Evolutionary conservation across 30 jellyfish, hydroid and myxozoan genomes (phyloP).

Genomic region (Aurelia coerulea): DNA sequence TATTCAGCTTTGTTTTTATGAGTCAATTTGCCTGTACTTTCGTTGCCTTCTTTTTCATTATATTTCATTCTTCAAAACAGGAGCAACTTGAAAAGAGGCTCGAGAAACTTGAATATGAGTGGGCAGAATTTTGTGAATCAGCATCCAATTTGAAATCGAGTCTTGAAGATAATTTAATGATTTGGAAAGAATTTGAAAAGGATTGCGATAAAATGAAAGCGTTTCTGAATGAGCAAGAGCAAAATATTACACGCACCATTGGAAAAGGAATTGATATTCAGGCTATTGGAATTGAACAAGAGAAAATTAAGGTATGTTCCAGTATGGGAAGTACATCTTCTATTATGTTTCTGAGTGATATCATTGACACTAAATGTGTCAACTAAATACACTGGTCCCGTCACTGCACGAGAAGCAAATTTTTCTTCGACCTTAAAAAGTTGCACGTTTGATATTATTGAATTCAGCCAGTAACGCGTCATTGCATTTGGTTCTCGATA

Average conservation of each 20-base stretch:
- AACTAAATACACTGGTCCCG: background rate
- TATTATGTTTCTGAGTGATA: no score
- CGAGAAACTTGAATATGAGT: slow-evolving; percentile 57
- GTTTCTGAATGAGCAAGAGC: slow-evolving; percentile 10
- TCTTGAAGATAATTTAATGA: slow-evolving; percentile 37
- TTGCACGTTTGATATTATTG: no score
- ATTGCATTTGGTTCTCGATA: no score
- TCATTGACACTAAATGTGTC: no score
- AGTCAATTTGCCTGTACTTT: no score
- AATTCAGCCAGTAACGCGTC: no score
- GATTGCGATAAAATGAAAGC: slow-evolving; percentile 22
- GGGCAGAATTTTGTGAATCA: slow-evolving; percentile 73
- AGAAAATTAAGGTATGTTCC: slow-evolving; percentile 27
- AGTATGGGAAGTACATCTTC: background rate
- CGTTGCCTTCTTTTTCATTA: no score
- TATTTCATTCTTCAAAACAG: background rate
- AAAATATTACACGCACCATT: background rate
- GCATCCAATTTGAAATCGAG: slow-evolving; percentile 47
- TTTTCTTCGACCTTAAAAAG: no score
- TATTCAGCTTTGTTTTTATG: no score
- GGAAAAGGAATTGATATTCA: slow-evolving; percentile 29
- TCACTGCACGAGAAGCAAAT: background rate
- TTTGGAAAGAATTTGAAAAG: slow-evolving; percentile 62
- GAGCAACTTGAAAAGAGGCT: slow-evolving; percentile 40
- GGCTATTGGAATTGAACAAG: slow-evolving; percentile 25